A percentile compares a stretch with the other conserved stretches of the same genome.
phyloP scores from a whole-genome alignment of 2,888 invertebrate species.

The Drosophila quinaria region DNA sequence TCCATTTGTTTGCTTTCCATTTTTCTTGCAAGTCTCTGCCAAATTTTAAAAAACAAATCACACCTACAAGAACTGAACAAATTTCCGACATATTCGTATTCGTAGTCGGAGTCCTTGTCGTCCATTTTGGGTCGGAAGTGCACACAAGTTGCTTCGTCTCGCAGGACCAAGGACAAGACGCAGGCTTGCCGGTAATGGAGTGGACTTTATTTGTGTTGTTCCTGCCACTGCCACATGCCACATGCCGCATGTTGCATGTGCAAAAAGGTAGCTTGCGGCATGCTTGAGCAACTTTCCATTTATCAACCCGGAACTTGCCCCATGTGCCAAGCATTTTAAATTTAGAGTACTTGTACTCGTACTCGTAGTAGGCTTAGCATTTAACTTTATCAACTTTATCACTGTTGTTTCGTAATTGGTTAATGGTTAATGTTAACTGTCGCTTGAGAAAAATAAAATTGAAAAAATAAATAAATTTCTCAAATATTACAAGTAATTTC shows the following conservation, averaged over 20 bases:
- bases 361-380: conserved; percentile 6
- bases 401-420: conserved; percentile 18
- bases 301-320: conserved; percentile 45
- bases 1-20: conserved; percentile 28
- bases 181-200: conserved; percentile 79
- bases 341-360: not conserved
- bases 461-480: not conserved
- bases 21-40: conserved; percentile 34
- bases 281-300: conserved; percentile 58
- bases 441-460: conserved; percentile 2
- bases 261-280: conserved; percentile 56
- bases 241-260: conserved; percentile 53
- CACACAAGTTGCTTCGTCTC: conserved; percentile 61
- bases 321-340: conserved; percentile 11
- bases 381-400: conserved; percentile 1
- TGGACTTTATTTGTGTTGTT: conserved; percentile 82
- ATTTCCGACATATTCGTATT: conserved; percentile 59
- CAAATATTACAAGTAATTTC: not conserved
- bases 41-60: conserved; percentile 81
- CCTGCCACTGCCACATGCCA: conserved; percentile 5
- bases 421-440: conserved; percentile 27
- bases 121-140: conserved; percentile 56
- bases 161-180: conserved; percentile 46
- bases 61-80: conserved; percentile 69
- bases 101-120: conserved; percentile 17